Evolutionary conservation across 2,797 vertebrate genomes (phyloP), one percentile per base, ranked within the genome.

Genomic region (Varecia variegata): DNA sequence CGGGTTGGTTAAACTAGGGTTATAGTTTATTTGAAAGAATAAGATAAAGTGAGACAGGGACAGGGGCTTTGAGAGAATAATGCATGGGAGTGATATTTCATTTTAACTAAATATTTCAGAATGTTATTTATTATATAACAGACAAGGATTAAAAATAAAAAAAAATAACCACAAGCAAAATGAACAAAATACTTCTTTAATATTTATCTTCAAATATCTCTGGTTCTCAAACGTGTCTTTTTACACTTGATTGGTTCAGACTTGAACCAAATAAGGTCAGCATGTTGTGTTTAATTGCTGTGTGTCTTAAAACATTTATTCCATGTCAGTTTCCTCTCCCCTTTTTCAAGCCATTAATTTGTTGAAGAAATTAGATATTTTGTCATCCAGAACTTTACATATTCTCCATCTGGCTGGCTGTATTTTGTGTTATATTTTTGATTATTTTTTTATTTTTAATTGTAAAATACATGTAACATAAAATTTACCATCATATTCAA

Each of bases 151-250:
- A 62, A 30, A 15, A 45, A 65, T 35, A 35, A 47, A 71, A 58
- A 58, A 30, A 18, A 18, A 3, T 32, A 91, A 47, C n/a, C 11
- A 20, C 23, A 73, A 73, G 14, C 21, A 54, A 88, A 79, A 56
- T 76, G 23, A 87, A 71, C 4, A 84, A 54, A 54, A 0, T 81
- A 81, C 13, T 56, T 56, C 40, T n/a, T 71, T 60, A 85, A 32
- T 21, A 35, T 40, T 87, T 13, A n/a, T 80, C 27, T 82, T 94
- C 50, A 88, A 9, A n/a, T 73, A 83, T 89, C 60, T 80, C 23
- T 50, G 13, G 74, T 88, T 74, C 43, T 97, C 62, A 77, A 23
- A 93, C 83, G 73, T 87, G n/a, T 38, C 56, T 68, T 81, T 94
- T 81, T 74, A 68, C 0, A 18, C 8, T 74, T 82, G 32, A 43